Base-by-base conservation (phyloP, 2,888 invertebrate species). In the Meloe dianella region DNA sequence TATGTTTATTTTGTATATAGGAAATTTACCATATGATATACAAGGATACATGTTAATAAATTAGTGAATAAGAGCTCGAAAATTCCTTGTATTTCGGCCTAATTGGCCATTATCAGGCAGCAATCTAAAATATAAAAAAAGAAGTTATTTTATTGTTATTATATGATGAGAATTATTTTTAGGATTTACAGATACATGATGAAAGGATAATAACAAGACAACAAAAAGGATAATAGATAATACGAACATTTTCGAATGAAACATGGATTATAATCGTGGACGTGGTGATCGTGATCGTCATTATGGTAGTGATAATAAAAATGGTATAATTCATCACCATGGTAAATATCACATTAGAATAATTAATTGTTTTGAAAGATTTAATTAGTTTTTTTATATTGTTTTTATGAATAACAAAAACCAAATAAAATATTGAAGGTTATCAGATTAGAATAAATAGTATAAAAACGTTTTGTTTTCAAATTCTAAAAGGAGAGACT, bases 241-340 rank as follows among this genome's bases (percentile, higher is more conserved):
- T n/a, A n/a, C n/a, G n/a, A n/a, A n/a, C n/a, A n/a, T 8, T 41
- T 35, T 35, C 1, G 12, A 1, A 41, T 1, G n/a, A 47, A 4
- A 12, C 12, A 54, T 54, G 54, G 54, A 54, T 12, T 24, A 1
- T 41, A 41, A 17, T 54, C 54, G 51, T 51, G 22, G 22, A 10
- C 22, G 22, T 51, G 12, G 51, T 22, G 12, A 22, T 12, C 38
- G 17, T 17, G 54, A 47, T 47, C 6, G 12, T 14, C 54, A 54
- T 22, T 54, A 54, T 54, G 54, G 54, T 24, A 54, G 54, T 24
- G 54, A 54, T 54, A 54, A 54, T 54, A 54, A 54, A 54, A 54
- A 54, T 54, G 54, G 54, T 14, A 24, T 54, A 24, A 54, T 20
- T 12, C 54, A 51, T 22, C 47, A 51, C 20, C 47, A 54, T 54